Conservation (phyloP, 2,888 invertebrate genomes). For the Tipula vernalis region DNA sequence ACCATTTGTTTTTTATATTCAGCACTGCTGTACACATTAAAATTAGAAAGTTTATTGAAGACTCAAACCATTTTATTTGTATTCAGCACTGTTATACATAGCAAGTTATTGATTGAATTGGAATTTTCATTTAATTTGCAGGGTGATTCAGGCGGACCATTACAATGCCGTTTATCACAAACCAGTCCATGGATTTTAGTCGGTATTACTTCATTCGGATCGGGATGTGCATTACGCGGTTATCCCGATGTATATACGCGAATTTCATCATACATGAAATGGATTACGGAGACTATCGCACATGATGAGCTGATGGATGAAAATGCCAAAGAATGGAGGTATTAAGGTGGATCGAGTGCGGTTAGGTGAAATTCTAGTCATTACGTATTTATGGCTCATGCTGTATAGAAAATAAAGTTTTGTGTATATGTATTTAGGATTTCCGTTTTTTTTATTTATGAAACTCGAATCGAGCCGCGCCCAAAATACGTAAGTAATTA, state of each 20-base stretch:
- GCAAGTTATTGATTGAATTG: background rate
- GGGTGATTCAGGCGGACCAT: slow-evolving; percentile 85
- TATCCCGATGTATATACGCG: slow-evolving; percentile 83
- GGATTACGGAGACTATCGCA: slow-evolving; percentile 47
- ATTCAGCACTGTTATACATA: background rate
- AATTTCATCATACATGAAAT: slow-evolving; percentile 69
- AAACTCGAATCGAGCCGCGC: background rate
- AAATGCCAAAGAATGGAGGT: background rate
- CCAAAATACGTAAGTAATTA: background rate
- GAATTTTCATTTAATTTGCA: slow-evolving; percentile 26
- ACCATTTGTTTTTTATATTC: background rate
- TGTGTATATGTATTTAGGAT: background rate
- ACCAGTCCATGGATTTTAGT: slow-evolving; percentile 80
- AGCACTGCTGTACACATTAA: background rate
- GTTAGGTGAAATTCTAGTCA: background rate
- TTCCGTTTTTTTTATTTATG: too few species aligned
- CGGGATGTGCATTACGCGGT: slow-evolving; percentile 79
- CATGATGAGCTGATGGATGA: background rate
- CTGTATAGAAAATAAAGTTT: background rate
- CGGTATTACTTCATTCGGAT: slow-evolving; percentile 84
- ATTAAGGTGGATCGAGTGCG: background rate
- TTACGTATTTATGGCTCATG: background rate
- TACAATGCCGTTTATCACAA: slow-evolving; percentile 57
- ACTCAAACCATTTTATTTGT: background rate
- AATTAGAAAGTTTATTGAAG: background rate